phyloP scores from a whole-genome alignment of 2,797 vertebrate genomes.

The Eidolon dupreanum region DNA sequence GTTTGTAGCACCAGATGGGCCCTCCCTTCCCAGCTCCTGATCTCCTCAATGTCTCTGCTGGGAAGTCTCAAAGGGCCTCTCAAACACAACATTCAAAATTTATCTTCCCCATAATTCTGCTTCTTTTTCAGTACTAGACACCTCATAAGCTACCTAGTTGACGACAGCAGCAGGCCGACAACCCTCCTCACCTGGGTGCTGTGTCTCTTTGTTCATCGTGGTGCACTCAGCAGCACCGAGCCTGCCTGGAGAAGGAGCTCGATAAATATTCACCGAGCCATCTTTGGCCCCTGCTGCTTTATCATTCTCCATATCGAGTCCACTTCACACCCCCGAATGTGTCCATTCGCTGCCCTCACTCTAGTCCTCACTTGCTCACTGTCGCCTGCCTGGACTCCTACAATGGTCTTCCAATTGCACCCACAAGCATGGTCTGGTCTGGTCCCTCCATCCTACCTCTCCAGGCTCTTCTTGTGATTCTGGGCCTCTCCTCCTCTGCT shows the following conservation, averaged over 20 bases:
- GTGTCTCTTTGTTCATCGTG: no score
- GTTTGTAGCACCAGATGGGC: no score
- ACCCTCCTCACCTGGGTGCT: background rate
- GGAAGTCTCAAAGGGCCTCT: background rate
- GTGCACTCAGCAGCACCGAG: background rate
- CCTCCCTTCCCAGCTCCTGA: background rate
- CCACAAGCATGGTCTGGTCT: background rate
- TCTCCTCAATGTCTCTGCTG: background rate
- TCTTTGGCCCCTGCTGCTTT: background rate
- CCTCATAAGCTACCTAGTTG: background rate
- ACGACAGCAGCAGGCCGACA: fast-evolving
- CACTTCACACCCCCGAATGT: background rate
- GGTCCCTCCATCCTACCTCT: background rate
- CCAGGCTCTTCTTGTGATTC: background rate
- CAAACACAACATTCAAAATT: background rate
- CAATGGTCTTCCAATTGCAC: background rate
- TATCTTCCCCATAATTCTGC: background rate
- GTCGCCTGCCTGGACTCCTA: background rate
- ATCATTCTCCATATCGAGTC: background rate
- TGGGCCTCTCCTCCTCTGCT: background rate
- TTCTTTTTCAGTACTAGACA: background rate
- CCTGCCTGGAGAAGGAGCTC: background rate
- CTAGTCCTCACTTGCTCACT: background rate
- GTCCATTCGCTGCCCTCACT: background rate
- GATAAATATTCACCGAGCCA: fast-evolving